phyloP scores from a whole-genome alignment of 1,140 invertebrate genomes.

The Stenopsyche tienmushanensis region DNA sequence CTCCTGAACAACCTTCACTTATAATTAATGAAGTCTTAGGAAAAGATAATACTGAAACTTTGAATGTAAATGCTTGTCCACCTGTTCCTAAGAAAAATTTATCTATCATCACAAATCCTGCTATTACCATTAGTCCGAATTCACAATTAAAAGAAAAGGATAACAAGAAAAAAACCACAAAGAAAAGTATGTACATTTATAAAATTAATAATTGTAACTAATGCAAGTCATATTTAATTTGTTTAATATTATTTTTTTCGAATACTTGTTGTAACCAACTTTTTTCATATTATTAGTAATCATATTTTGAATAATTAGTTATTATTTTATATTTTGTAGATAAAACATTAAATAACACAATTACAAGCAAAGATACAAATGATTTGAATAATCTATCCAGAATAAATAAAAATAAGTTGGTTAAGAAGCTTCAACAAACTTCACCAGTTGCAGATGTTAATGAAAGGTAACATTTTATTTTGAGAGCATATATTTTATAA shows the following conservation, averaged over 20 bases:
- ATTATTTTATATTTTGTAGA: neutral
- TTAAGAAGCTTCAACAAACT: too few species aligned
- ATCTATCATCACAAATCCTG: neutral
- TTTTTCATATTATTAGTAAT: neutral
- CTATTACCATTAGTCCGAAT: neutral
- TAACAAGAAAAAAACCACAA: constrained; percentile 2
- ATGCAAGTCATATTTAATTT: too few species aligned
- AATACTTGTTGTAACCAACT: too few species aligned
- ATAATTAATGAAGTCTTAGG: neutral
- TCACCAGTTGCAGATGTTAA: too few species aligned
- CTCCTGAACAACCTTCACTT: neutral
- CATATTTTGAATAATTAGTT: neutral
- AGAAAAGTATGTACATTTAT: too few species aligned
- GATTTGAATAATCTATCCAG: too few species aligned
- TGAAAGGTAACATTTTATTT: too few species aligned
- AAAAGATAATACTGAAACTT: neutral
- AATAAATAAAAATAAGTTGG: too few species aligned
- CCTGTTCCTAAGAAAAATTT: neutral
- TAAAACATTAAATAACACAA: constrained; percentile 1
- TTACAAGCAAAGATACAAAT: too few species aligned
- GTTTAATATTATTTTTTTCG: too few species aligned
- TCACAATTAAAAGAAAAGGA: neutral
- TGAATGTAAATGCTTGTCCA: neutral
- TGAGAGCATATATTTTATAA: too few species aligned
- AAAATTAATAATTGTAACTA: too few species aligned